Evolutionary conservation across 2,113 vertebrate genomes (phyloP), one percentile per base, ranked within the genome.

Genomic region (Saguinus midas): DNA sequence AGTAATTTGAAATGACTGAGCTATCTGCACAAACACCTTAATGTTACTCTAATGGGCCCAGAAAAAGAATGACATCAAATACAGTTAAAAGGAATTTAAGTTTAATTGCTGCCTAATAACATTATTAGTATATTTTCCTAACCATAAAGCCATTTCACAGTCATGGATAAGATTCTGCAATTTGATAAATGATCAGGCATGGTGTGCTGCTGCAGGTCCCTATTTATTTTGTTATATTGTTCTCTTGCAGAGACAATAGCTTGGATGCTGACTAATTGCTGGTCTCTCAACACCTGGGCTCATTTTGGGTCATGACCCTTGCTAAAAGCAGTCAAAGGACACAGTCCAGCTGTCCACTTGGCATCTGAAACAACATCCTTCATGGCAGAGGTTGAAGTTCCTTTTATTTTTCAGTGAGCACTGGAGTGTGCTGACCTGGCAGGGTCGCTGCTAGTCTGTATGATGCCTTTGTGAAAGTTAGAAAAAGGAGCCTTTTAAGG

Each of bases 11-110:
- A 97, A 98, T 98, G 98, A 99, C 97, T 98, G 96, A 98, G 97
- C 94, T 98, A 97, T 98, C 98, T 98, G 98, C 95, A 97, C 97
- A 99, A 99, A 98, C 98, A 98, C 96, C 98, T 98, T 98, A 98
- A 98, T 98, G 98, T 98, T 98, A 98, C 96, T 97, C 95, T 98
- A 98, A 98, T 98, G 97, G 90, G 84, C 75, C 87, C 92, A 94
- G 94, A 95, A 93, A 97, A 98, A 97, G 98, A 98, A 98, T 96
- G 35, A 98, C 96, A 98, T 95, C 29, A 52, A 98, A 97, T 95
- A 95, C 94, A 98, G 96, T 98, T 98, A 97, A 98, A 98, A 98
- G 92, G 85, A 98, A 97, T 98, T 98, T 98, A 97, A 98, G 94
- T 98, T 98, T 98, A 98, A 97, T 98, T 98, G 96, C 98, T 98